These are phyloP conservation scores for Polypedilum vanderplanki DNA, from an alignment of 1,140 invertebrate species.

Conservation along the genomic window DNA sequence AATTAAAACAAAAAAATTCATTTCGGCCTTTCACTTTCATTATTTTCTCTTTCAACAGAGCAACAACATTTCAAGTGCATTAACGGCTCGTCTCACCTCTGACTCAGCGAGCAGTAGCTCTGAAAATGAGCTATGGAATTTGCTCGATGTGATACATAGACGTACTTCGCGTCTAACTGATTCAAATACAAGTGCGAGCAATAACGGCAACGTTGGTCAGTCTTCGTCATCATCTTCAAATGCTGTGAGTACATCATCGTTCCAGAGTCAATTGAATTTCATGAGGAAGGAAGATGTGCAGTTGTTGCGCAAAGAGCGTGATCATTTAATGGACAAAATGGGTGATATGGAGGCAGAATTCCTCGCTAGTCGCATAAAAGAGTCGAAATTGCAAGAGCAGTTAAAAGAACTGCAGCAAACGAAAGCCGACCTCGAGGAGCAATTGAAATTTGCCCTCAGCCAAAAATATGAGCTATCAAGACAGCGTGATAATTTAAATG, in stretches of 20 bases:
- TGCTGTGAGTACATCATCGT: conserved; percentile 27
- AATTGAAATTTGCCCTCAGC: conserved; percentile 50
- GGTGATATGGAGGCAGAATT: conserved; percentile 66
- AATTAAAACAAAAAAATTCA: conserved; percentile 14
- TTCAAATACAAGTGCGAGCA: conserved; percentile 46
- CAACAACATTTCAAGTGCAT: conserved; percentile 23
- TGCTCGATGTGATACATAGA: conserved; percentile 75
- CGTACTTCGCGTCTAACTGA: conserved; percentile 70
- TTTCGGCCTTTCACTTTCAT: conserved; percentile 25
- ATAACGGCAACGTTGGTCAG: conserved; percentile 31
- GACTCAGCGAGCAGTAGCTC: conserved; percentile 45
- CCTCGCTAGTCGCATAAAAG: conserved; percentile 53
- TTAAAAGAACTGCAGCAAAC: conserved; percentile 52
- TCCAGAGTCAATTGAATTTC: conserved; percentile 39
- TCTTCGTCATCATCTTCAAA: conserved; percentile 29
- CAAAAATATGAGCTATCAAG: conserved; percentile 47
- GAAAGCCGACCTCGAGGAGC: conserved; percentile 56
- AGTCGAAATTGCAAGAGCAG: conserved; percentile 52
- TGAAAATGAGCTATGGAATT: conserved; percentile 76
- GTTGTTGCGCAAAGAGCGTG: conserved; percentile 59
- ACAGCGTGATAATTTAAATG: conserved; percentile 41
- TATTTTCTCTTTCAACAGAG: conserved; percentile 15
- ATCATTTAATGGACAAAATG: conserved; percentile 59
- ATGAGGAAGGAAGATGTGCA: conserved; percentile 45
- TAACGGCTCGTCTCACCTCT: conserved; percentile 30